A percentile compares a stretch with the other conserved stretches of the same genome.
phyloP scores from a whole-genome alignment of 2,113 vertebrate genomes.

The Ceyx cyanopectus region DNA sequence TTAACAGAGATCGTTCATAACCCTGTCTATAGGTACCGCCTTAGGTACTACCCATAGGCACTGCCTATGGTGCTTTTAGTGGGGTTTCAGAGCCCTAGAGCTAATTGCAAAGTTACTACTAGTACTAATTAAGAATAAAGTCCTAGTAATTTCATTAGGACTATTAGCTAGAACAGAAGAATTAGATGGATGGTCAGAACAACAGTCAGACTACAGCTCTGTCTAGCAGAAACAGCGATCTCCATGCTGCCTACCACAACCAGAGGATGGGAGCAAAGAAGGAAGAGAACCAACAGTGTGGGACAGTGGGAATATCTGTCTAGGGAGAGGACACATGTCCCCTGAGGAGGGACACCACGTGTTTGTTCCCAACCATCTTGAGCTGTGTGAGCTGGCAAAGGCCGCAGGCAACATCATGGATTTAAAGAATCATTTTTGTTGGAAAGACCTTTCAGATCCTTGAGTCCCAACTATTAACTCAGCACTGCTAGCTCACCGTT shows the following conservation, averaged over 20 bases:
- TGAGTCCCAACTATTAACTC: not conserved
- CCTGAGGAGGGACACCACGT: rapidly evolving
- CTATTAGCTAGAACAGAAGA: not conserved
- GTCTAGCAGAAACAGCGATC: not conserved
- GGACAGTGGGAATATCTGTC: not conserved
- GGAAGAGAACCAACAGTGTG: not conserved
- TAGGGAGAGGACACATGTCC: rapidly evolving
- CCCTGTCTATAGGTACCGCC: not conserved
- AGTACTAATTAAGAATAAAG: not conserved
- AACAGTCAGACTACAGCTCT: not conserved
- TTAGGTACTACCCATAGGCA: not conserved
- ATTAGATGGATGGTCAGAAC: too few relatives aligned
- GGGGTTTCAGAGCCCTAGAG: not conserved
- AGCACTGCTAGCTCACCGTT: not conserved
- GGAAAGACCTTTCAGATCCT: not conserved
- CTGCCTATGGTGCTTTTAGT: rapidly evolving
- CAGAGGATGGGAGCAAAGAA: not conserved
- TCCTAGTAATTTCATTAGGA: not conserved
- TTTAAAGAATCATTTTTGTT: not conserved
- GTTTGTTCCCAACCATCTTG: not conserved
- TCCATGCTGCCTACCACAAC: not conserved
- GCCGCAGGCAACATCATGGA: rapidly evolving
- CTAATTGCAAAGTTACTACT: not conserved
- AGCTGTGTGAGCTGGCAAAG: not conserved
- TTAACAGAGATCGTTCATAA: rapidly evolving